Base-by-base conservation (phyloP, 2,888 invertebrate genomes). In the Tetranychus truncatus region DNA sequence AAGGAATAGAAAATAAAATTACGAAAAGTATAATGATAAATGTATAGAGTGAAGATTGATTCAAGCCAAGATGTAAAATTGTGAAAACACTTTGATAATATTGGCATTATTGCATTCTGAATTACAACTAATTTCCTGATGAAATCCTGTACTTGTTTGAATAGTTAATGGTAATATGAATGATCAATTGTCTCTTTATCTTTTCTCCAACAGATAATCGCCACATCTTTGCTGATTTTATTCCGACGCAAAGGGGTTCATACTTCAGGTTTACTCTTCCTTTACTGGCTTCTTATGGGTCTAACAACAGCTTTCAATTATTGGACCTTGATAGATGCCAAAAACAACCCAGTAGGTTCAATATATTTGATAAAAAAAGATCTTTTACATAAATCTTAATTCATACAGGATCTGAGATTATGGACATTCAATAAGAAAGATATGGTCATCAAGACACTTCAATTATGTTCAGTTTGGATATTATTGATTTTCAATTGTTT, bases 191-290 rank as follows among this genome's bases (percentile, higher is more conserved):
- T 15, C 3, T 55, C 9, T 15, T 55, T 55, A 34, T 34, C 34
- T 4, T 34, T 34, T 3, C 34, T 34, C 34, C 5, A 34, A 55
- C 55, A 55, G 55, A 15, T 55, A 55, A 55, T 55, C 0, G 55
- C 55, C 2, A 55, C 55, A 55, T 55, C 15, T 55, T 15, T 55
- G 55, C 11, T 55, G 9, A 1, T 55, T 55, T 55, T 15, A 15
- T 15, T 15, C 55, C 88, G 89, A 80, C 89, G 88, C 82, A 87
- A 88, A 84, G 96, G 96, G 21, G 87, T 92, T 81, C 87, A 91
- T 81, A 90, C 93, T 18, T 95, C 96, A 4, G 96, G 95, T 5
- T 86, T 91, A 74, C 85, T 93, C 76, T 95, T 94, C 83, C 84
- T 93, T 78, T 95, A 95, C 84, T 96, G 95, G 95, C 20, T 24